A percentile compares a stretch with the other conserved stretches of the same genome.
Conservation (phyloP, 2,888 invertebrate species). For the Chrysomela aeneicollis region DNA sequence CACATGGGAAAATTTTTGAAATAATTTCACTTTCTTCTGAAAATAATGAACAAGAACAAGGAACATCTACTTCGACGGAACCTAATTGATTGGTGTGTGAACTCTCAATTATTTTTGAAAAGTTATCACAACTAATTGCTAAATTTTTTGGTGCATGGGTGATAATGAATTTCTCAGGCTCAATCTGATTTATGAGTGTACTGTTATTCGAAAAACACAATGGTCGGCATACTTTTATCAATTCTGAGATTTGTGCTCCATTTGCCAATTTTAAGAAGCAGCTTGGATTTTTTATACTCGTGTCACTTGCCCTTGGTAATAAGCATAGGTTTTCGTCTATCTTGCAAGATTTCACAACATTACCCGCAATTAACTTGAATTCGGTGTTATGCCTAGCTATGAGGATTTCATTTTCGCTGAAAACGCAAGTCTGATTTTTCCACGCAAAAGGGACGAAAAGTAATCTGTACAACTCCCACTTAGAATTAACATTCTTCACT, state of each 20-base stretch:
- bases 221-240: not conserved
- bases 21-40: too few species aligned
- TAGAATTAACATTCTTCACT: not conserved
- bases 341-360: not conserved
- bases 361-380: not conserved
- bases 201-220: not conserved
- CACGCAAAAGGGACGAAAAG: too few species aligned
- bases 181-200: not conserved
- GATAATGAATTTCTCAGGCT: not conserved
- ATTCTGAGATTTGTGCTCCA: conserved; percentile 1
- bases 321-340: conserved; percentile 5
- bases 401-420: not conserved
- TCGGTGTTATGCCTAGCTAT: not conserved
- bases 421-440: too few species aligned
- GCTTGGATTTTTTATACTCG: not conserved
- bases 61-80: too few species aligned
- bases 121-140: not conserved
- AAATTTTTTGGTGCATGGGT: not conserved
- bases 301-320: too few species aligned
- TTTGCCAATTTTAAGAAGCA: not conserved
- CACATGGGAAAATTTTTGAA: too few species aligned
- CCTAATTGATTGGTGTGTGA: too few species aligned
- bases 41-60: too few species aligned
- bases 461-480: not conserved
- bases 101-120: too few species aligned